Percentiles rank a stretch among this genome's conserved stretches.
Evolutionary conservation across 1,140 invertebrate genomes (phyloP).

Genomic region (Anastatus disparis): DNA sequence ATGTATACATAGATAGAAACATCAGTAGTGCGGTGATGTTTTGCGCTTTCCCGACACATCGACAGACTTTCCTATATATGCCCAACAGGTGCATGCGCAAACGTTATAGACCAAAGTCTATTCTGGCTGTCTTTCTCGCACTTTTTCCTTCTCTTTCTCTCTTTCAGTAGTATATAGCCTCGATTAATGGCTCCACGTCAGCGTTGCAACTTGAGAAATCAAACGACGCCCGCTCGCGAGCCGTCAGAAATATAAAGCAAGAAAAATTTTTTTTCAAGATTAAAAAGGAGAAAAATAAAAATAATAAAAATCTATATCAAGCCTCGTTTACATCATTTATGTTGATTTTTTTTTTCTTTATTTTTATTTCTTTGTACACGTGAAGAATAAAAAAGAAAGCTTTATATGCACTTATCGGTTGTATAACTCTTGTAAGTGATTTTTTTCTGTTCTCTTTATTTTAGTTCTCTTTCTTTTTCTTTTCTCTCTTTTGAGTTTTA

Average conservation of each 20-base stretch:
- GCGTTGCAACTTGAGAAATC: slow-evolving; percentile 6
- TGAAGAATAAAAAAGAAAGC: not conserved
- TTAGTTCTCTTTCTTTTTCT: too few species aligned
- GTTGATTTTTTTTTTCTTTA: not conserved
- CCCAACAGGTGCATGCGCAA: slow-evolving; percentile 54
- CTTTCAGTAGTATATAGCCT: too few species aligned
- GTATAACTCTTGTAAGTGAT: not conserved
- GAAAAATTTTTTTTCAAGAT: slow-evolving; percentile 21
- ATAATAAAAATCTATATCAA: too few species aligned
- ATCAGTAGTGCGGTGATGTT: too few species aligned
- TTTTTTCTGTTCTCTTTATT: not conserved
- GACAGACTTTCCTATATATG: too few species aligned
- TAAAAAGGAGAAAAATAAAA: too few species aligned
- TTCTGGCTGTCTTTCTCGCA: too few species aligned
- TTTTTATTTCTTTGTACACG: not conserved
- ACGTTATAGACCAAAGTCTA: slow-evolving; percentile 5
- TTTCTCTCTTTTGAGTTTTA: too few species aligned
- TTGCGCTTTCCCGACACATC: too few species aligned
- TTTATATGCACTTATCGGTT: slow-evolving; percentile 3
- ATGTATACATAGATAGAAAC: too few species aligned
- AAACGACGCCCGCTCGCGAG: not conserved
- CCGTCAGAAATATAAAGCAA: not conserved
- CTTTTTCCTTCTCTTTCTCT: too few species aligned
- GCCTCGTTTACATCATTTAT: too few species aligned
- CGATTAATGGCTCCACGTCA: slow-evolving; percentile 15